A percentile compares a stretch with the other conserved stretches of the same genome.
Conservation (phyloP, 2,113 vertebrate species). For the Pao palembangensis region DNA sequence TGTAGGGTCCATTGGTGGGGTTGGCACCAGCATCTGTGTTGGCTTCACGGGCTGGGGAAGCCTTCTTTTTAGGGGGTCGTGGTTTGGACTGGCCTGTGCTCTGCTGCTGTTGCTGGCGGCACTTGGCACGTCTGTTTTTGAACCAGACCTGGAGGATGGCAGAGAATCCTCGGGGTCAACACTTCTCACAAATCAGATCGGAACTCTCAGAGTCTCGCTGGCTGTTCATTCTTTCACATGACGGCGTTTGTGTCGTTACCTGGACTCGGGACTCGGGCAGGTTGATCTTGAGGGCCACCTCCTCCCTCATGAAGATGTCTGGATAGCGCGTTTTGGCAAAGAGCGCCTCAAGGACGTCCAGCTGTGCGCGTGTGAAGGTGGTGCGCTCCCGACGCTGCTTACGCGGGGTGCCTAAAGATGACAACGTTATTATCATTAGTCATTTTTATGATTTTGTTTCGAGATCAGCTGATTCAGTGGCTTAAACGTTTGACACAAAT, state of each 20-base stretch:
- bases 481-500: too few relatives aligned
- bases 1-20: conserved; percentile 73
- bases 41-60: conserved; percentile 69
- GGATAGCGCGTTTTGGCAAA: conserved; percentile 86
- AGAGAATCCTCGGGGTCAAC: not conserved
- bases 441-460: not conserved
- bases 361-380: conserved; percentile 85
- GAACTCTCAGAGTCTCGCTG: not conserved
- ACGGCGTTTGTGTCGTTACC: conserved; percentile 54
- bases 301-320: conserved; percentile 87
- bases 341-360: conserved; percentile 83
- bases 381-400: conserved; percentile 85
- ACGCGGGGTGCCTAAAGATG: conserved; percentile 70
- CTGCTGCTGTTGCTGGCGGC: conserved; percentile 84
- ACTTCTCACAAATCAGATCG: not conserved
- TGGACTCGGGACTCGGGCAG: conserved; percentile 85
- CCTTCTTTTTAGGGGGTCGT: conserved; percentile 82
- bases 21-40: conserved; percentile 67
- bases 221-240: too few relatives aligned
- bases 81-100: conserved; percentile 82
- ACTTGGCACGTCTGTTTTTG: conserved; percentile 85
- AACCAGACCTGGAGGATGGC: conserved; percentile 77
- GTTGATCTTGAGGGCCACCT: conserved; percentile 86
- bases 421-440: conserved; percentile 6
- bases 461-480: not conserved